Conservation (phyloP, 1,140 invertebrate genomes). For the Drosophila tsacasi region DNA sequence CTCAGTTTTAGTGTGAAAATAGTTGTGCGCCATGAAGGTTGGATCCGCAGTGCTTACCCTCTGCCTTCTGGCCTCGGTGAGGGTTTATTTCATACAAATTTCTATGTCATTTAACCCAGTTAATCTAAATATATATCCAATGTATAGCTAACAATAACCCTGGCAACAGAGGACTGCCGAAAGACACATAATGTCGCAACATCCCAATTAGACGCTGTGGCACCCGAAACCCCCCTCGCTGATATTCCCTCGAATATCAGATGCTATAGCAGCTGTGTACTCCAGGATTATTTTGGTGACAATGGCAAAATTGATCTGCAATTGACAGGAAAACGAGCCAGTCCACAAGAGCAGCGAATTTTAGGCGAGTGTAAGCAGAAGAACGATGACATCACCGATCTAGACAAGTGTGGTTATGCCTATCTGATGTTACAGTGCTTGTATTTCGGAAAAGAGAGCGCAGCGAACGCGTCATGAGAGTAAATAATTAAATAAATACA, state of each 20-base stretch:
- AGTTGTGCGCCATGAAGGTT: constrained; percentile 16
- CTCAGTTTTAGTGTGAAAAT: neutral
- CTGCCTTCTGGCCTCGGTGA: neutral
- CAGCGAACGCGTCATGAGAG: neutral
- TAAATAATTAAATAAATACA: neutral
- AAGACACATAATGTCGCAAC: constrained; percentile 10
- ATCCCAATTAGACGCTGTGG: constrained; percentile 7
- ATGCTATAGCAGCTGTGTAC: constrained; percentile 38
- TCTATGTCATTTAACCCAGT: neutral
- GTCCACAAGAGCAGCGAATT: constrained; percentile 8
- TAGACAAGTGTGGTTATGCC: constrained; percentile 36
- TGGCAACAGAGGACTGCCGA: constrained; percentile 2
- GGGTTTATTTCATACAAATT: neutral
- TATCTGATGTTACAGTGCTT: constrained; percentile 42
- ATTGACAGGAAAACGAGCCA: constrained; percentile 7
- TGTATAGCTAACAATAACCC: neutral
- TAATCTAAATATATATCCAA: neutral
- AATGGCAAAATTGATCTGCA: constrained; percentile 8
- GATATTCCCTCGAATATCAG: constrained; percentile 21
- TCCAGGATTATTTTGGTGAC: constrained; percentile 21
- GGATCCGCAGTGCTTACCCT: neutral
- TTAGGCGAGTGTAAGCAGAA: constrained; percentile 4
- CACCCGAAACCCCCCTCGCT: neutral
- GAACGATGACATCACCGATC: constrained; percentile 6
- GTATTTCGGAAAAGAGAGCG: neutral